phyloP scores from a whole-genome alignment of 2,888 invertebrate species.

The Temnothorax unifasciatus region DNA sequence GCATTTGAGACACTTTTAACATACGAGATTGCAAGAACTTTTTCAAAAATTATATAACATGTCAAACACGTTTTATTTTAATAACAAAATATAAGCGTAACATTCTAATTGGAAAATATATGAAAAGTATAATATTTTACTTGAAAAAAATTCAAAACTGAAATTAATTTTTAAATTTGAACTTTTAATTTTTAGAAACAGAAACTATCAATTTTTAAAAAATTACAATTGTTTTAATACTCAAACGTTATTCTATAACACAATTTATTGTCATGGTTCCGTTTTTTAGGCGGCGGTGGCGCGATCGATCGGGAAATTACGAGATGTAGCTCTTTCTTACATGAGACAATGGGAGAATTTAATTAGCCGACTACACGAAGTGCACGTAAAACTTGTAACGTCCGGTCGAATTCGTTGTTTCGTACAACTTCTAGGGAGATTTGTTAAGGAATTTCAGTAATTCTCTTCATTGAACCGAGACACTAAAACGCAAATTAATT shows the following conservation, averaged over 20 bases:
- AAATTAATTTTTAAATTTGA: background rate
- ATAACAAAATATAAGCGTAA: background rate
- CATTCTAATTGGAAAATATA: background rate
- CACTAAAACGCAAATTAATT: slow-evolving; percentile 2
- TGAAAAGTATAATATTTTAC: background rate
- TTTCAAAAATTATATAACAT: background rate
- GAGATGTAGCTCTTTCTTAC: slow-evolving; percentile 33
- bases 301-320: slow-evolving; percentile 35
- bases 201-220: background rate
- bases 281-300: background rate
- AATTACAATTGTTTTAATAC: background rate
- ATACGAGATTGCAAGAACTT: background rate
- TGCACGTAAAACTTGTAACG: slow-evolving; percentile 48
- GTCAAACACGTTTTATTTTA: background rate
- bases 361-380: slow-evolving; percentile 63
- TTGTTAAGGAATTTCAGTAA: slow-evolving; percentile 22
- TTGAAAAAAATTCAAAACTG: background rate
- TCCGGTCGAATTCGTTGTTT: slow-evolving; percentile 26
- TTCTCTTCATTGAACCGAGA: slow-evolving; percentile 20
- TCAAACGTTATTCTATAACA: background rate
- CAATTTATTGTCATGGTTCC: background rate
- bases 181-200: background rate
- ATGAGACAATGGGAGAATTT: slow-evolving; percentile 67
- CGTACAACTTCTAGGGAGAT: slow-evolving; percentile 45
- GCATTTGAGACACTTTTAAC: background rate